Evolutionary conservation across 2,797 vertebrate genomes (phyloP).

Genomic region (Petrocephalus sullivani): DNA sequence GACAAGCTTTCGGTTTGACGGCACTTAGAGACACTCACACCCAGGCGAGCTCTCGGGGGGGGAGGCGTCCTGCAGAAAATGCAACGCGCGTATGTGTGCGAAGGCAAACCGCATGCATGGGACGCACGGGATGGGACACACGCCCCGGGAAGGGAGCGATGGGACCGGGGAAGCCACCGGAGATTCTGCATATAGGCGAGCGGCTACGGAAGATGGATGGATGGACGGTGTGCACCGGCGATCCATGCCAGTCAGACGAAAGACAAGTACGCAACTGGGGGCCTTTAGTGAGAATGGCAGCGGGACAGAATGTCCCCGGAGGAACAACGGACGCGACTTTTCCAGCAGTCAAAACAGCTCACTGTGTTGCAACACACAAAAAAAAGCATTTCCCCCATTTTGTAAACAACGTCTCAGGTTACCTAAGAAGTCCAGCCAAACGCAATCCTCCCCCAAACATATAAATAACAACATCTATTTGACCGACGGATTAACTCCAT

Average conservation of each 20-base stretch:
- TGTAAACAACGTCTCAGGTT: conserved; percentile 14
- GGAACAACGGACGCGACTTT: neutral
- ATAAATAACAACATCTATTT: neutral
- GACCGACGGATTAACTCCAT: neutral
- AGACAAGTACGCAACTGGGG: neutral
- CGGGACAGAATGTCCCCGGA: neutral
- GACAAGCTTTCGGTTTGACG: conserved; percentile 50
- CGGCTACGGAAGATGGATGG: neutral
- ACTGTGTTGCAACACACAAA: neutral
- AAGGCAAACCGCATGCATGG: neutral
- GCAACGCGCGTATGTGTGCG: neutral
- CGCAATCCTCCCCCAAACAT: neutral
- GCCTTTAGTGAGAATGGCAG: neutral
- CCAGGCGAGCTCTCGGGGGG: neutral
- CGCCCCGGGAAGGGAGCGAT: neutral
- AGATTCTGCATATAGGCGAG: neutral
- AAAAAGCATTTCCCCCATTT: conserved; percentile 14
- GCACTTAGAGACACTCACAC: conserved; percentile 4
- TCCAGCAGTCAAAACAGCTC: neutral
- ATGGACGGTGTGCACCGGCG: neutral
- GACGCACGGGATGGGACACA: neutral
- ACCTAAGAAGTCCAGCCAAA: conserved; percentile 10
- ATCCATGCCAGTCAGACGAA: neutral
- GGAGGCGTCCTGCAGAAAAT: neutral
- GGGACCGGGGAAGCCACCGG: neutral